These are phyloP conservation scores for Aurelia coerulea DNA, from an alignment of 30 jellyfish, hydroid and myxozoan species.

Conservation along the genomic window DNA sequence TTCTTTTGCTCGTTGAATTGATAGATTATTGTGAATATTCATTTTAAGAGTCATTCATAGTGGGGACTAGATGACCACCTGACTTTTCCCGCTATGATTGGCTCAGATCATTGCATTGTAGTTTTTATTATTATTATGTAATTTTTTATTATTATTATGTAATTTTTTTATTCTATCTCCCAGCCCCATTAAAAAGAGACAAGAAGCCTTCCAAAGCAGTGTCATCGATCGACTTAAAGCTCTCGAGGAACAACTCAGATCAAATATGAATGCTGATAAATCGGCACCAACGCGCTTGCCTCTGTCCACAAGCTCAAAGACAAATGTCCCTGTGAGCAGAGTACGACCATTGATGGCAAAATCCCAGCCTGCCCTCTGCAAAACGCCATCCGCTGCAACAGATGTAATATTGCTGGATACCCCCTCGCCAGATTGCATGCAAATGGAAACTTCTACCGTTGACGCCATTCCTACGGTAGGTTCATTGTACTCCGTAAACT, in stretches of 20 bases:
- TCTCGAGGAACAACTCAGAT: constrained; percentile 8
- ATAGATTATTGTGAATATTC: too few species aligned
- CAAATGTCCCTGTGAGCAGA: constrained; percentile 47
- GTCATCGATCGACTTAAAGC: constrained; percentile 5
- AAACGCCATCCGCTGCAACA: constrained; percentile 38
- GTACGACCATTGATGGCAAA: constrained; percentile 47
- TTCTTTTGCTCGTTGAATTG: too few species aligned
- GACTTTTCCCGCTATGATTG: too few species aligned
- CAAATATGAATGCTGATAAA: background rate
- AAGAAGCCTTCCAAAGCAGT: constrained; percentile 27
- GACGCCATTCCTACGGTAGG: too few species aligned
- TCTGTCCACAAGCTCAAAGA: constrained; percentile 2
- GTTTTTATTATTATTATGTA: too few species aligned
- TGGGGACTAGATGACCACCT: too few species aligned
- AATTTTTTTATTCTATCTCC: background rate
- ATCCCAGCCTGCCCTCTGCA: constrained; percentile 40
- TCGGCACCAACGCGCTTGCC: constrained; percentile 24
- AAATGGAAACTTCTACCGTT: too few species aligned
- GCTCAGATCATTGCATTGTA: too few species aligned
- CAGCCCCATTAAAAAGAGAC: constrained; percentile 47
- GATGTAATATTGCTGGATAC: background rate
- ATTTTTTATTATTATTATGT: background rate
- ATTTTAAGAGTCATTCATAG: too few species aligned
- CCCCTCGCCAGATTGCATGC: background rate
- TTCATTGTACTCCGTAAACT: too few species aligned